Evolutionary conservation across 2,797 vertebrate species (phyloP), one percentile per base, ranked within the genome.

Genomic region (Percopsis omiscomaycus): DNA sequence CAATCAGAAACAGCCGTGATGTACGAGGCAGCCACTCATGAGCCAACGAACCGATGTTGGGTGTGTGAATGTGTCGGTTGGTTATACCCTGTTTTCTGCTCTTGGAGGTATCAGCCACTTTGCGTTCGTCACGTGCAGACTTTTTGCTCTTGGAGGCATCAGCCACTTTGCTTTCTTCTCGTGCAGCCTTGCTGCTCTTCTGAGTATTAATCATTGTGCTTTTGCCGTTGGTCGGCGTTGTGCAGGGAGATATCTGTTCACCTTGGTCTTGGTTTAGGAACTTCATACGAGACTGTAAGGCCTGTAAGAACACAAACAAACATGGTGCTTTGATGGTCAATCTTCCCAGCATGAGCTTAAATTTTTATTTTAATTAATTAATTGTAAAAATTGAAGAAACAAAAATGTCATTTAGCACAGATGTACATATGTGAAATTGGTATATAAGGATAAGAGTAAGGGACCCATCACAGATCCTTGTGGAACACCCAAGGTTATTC

Each of bases 261-360:
- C 29, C 69, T 55, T 85, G 32, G 59, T 73, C 66, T 57, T 83
- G 83, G 57, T 84, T 89, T 49, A 95, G 86, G 85, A 92, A 97
- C 47, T 62, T 87, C 51, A 92, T 32, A 45, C 93, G 94, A 59
- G 93, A 92, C 81, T 96, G 91, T 61, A 84, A 76, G 79, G 95
- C 95, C 96, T 96, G 57, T 2, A 77, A 68, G 70, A 73, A 60
- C 3, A 67, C 0, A 73, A 9, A 1, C 69, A 51, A 50, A 42
- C 4, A 64, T 2, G 5, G 22, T 27, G 52, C 11, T 11, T 8
- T n/a, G 9, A 55, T 28, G 47, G n/a, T 48, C 4, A 42, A 22
- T 22, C 22, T 22, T 22, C 22, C 1, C 22, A 22, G 22, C 22
- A 22, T 22, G 22, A 22, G 22, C 22, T 22, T 22, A 22, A 1